Base-by-base conservation (phyloP, 2,797 vertebrate genomes). In the Urosaurus nigricauda region DNA sequence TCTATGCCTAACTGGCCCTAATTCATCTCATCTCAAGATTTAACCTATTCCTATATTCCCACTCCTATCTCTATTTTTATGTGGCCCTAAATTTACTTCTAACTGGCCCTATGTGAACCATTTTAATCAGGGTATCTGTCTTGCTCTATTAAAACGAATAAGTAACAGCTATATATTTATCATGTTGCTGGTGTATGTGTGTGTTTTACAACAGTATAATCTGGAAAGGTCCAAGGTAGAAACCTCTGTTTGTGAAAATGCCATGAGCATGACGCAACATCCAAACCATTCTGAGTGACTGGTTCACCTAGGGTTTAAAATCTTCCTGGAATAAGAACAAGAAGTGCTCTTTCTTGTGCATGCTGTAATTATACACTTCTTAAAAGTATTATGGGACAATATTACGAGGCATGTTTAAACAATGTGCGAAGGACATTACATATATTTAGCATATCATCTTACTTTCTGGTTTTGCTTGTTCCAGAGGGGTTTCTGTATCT, bases 291-390 rank as follows among this genome's bases (percentile, higher is more conserved):
- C 89, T 92, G 90, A 92, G 87, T 89, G 91, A 93, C 94, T 94
- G 92, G 92, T 93, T 95, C 87, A 91, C 91, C 91, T 77, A 70
- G 84, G 91, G 93, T 89, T 93, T 47, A 92, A 95, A 94, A 91
- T 93, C 90, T 95, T 91, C 91, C 92, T 77, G 0, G 88, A 90
- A 93, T 93, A 93, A 90, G 93, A 95, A 84, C 70, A 0, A 82
- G 47, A 90, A 91, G 88, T 93, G 89, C 94, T 93, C 93, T 93
- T 79, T 79, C 84, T 89, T 89, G 79, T 89, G 65, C 73, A 94
- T 79, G 75, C 90, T 95, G 92, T 93, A 93, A 92, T 96, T 94
- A 95, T 92, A 95, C 90, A 93, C 88, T 91, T 93, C 80, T 92
- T 90, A 90, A 87, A 91, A 92, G 92, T 92, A 93, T 91, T 93